A percentile compares a stretch with the other conserved stretches of the same genome.
phyloP scores from a whole-genome alignment of 2,797 vertebrate species.

The Spinus olivaceus region DNA sequence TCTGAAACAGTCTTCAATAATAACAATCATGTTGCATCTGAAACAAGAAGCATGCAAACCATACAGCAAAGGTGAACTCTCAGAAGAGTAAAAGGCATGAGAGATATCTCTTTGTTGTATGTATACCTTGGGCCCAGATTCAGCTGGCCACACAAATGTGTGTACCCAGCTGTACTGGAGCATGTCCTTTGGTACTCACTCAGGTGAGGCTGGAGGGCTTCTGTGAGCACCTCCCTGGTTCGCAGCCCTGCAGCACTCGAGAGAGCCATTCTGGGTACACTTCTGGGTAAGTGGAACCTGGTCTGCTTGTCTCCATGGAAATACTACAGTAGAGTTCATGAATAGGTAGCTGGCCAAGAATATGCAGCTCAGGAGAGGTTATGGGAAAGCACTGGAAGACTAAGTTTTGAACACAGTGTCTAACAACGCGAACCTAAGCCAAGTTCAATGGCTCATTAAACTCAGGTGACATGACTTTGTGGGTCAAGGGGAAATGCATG shows the following conservation, averaged over 20 bases:
- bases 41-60: not conserved
- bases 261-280: not conserved
- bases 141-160: not conserved
- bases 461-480: not conserved
- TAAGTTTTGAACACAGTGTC: not conserved
- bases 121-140: not conserved
- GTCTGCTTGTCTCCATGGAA: not conserved
- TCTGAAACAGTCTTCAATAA: not conserved
- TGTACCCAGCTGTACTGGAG: not conserved
- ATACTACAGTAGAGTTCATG: not conserved
- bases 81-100: not conserved
- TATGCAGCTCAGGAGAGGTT: not conserved
- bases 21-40: not conserved
- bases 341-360: not conserved
- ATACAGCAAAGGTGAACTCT: not conserved
- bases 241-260: not conserved
- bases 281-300: not conserved
- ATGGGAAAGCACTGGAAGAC: not conserved
- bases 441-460: slow-evolving; percentile 9
- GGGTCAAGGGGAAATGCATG: not conserved
- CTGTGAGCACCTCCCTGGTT: not conserved
- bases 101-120: not conserved
- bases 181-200: not conserved
- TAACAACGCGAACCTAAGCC: not conserved
- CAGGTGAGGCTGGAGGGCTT: not conserved